These are phyloP conservation scores for Rhynchonema sp. DNA, from an alignment of 2,888 invertebrate genomes.

Conservation along the genomic window DNA sequence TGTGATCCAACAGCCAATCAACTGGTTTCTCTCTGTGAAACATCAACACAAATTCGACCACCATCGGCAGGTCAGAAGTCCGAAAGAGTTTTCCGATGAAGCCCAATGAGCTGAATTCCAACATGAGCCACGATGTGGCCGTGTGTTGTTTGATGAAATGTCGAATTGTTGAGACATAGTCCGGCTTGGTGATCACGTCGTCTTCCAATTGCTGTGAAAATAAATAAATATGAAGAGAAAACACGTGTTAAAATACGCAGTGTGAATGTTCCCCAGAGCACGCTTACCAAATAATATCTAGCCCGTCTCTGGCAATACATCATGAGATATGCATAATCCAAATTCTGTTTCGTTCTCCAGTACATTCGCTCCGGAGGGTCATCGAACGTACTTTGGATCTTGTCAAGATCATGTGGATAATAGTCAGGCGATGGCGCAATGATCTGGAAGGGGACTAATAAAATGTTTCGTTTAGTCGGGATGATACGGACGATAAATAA, in stretches of 20 bases:
- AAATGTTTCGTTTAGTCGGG: too few species aligned
- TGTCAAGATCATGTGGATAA: constrained; percentile 29
- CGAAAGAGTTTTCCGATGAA: constrained; percentile 77
- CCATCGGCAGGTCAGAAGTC: constrained; percentile 59
- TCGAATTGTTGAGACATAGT: neutral
- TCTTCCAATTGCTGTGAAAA: constrained; percentile 29
- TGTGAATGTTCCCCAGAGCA: neutral
- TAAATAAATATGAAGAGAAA: neutral
- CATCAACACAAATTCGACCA: constrained; percentile 78
- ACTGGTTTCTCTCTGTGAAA: constrained; percentile 89
- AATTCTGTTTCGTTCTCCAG: constrained; percentile 35
- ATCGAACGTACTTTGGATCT: constrained; percentile 29
- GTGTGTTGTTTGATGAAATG: neutral
- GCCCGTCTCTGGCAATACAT: constrained; percentile 29
- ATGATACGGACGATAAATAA: too few species aligned
- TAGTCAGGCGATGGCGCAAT: constrained; percentile 30
- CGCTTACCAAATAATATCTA: constrained; percentile 23
- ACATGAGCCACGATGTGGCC: constrained; percentile 51
- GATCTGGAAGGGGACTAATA: constrained; percentile 6
- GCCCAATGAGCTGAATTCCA: constrained; percentile 73
- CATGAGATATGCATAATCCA: constrained; percentile 34
- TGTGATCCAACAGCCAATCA: constrained; percentile 80
- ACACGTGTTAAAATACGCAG: neutral
- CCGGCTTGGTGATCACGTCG: constrained; percentile 28
- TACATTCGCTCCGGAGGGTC: constrained; percentile 30